These are phyloP conservation scores for Vulpes vulpes DNA, from an alignment of 2,113 vertebrate genomes.

Conservation along the genomic window DNA sequence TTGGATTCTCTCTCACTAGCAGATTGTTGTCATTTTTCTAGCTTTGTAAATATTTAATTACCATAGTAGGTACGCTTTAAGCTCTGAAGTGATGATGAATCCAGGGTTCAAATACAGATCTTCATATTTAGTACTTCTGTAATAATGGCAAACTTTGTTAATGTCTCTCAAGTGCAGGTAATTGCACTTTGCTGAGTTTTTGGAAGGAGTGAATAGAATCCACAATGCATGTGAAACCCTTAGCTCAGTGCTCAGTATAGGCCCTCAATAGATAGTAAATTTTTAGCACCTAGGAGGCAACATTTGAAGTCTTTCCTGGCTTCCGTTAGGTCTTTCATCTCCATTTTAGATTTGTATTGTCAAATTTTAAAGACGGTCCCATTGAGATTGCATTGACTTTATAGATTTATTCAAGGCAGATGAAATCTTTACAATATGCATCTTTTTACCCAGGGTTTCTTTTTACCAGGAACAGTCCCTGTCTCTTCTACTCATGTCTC, in stretches of 20 bases:
- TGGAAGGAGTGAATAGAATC: background rate
- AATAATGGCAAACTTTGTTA: background rate
- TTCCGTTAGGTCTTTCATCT: constrained; percentile 1
- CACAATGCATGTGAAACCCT: background rate
- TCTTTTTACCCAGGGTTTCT: background rate
- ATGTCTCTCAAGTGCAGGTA: background rate
- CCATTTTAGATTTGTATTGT: background rate
- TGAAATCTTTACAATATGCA: background rate
- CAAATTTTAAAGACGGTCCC: background rate
- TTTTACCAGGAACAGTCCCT: background rate
- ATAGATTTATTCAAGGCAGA: constrained; percentile 16
- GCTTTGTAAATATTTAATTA: constrained; percentile 39
- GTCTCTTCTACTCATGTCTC: background rate
- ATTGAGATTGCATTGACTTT: background rate
- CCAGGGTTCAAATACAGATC: background rate
- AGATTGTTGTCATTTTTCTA: constrained; percentile 44
- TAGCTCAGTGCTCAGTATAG: background rate
- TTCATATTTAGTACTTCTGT: background rate
- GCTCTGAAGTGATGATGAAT: background rate
- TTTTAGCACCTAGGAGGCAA: background rate
- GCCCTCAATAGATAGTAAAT: background rate
- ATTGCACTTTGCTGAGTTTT: background rate
- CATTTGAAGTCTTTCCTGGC: constrained; percentile 3
- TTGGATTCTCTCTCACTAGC: background rate
- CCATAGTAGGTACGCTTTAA: background rate